Base-by-base conservation (phyloP, 2,888 invertebrate species). In the Mimachlamys varia region DNA sequence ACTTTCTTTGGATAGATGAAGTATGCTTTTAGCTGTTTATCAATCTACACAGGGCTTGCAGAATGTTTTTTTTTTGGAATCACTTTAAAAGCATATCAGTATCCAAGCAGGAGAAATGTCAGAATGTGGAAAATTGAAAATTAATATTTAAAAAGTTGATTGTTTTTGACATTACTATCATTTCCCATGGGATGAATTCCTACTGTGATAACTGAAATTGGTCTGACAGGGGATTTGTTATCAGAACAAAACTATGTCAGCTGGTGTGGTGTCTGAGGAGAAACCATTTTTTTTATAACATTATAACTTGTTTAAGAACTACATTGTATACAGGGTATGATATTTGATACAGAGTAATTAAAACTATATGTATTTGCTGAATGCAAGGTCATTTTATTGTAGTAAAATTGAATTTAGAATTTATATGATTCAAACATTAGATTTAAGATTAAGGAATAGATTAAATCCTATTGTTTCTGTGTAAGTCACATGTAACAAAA, bases 61-160 rank as follows among this genome's bases (percentile, higher is more conserved):
- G 33, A 0, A 33, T 33, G 33, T 10, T 33, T 76, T 76, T 58
- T 19, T 44, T 76, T 4, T 76, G 33, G 76, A 76, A 76, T 76
- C 27, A 27, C 27, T 76, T 33, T 76, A 33, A 76, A 76, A 76
- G 76, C 76, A 33, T 76, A 7, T 33, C 27, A 27, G 33, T 76
- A 22, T 76, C 76, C 33, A 33, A 10, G 33, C 27, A 27, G 76
- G 76, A 76, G 10, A 15, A 12, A 33, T 33, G 10, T 76, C 33
- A 76, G 76, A 33, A 76, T 33, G 27, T 76, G 27, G 76, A 76
- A 76, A 27, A 76, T 76, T 76, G 76, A 33, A 76, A 76, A 76
- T 76, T 33, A 76, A 76, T 76, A 76, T 76, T 76, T 76, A 76
- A 76, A 76, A 12, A 76, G 76, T 76, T 76, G 12, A 76, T 76